phyloP scores from a whole-genome alignment of 1,140 invertebrate genomes.

The Acromyrmex echinatior region DNA sequence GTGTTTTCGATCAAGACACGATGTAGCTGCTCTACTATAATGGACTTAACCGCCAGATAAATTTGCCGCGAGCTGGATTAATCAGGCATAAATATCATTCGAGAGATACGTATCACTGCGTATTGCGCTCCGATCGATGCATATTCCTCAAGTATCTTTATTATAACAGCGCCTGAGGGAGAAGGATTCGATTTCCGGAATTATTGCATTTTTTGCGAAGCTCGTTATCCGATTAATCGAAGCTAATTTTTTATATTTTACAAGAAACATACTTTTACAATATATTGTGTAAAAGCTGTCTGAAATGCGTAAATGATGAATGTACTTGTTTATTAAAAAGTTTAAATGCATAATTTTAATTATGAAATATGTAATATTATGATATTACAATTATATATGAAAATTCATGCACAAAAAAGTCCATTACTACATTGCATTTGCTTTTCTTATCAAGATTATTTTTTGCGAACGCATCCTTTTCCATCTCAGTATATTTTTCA shows the following conservation, averaged over 20 bases:
- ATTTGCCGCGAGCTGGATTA: slow-evolving; percentile 42
- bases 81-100: slow-evolving; percentile 48
- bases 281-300: not conserved
- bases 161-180: not conserved
- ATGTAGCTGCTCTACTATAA: slow-evolving; percentile 40
- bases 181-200: not conserved
- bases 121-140: not conserved
- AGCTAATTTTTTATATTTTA: not conserved
- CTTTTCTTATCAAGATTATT: not conserved
- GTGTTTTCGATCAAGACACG: slow-evolving; percentile 59
- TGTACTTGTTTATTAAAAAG: no score
- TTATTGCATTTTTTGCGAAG: slow-evolving; percentile 26
- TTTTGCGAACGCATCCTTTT: not conserved
- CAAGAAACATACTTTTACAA: slow-evolving; percentile 6
- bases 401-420: not conserved
- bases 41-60: slow-evolving; percentile 48
- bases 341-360: not conserved
- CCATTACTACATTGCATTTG: not conserved
- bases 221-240: slow-evolving; percentile 27
- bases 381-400: not conserved
- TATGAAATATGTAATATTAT: not conserved
- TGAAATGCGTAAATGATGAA: not conserved
- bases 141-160: slow-evolving; percentile 18
- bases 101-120: not conserved
- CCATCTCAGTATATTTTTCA: slow-evolving; percentile 32